These are phyloP conservation scores for Todiramphus chloris DNA, from an alignment of 2,113 vertebrate genomes.

Conservation along the genomic window DNA sequence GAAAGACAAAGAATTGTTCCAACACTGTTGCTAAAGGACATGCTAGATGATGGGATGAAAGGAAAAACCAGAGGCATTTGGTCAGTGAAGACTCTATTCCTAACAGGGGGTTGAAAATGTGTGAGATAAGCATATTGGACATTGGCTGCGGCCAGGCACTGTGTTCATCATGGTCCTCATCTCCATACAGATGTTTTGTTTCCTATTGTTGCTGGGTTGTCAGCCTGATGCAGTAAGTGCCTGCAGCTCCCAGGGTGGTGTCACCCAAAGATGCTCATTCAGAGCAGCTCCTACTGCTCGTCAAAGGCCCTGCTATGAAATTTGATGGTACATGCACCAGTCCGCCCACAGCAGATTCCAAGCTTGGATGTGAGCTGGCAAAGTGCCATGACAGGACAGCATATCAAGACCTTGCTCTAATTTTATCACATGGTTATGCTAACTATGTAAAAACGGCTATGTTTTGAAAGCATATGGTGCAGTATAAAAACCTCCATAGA, in stretches of 20 bases:
- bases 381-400: background rate
- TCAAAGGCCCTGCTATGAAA: background rate
- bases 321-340: background rate
- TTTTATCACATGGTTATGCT: slow-evolving; percentile 38
- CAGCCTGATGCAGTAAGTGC: background rate
- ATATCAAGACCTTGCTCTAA: slow-evolving; percentile 5
- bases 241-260: background rate
- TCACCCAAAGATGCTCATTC: background rate
- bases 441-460: slow-evolving; percentile 6
- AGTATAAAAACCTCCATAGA: slow-evolving; percentile 5
- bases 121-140: background rate
- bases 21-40: background rate
- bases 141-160: background rate
- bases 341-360: background rate
- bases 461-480: slow-evolving; percentile 44
- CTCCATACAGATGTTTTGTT: background rate
- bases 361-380: slow-evolving; percentile 5
- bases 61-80: background rate
- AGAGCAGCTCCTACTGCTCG: background rate
- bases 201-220: background rate
- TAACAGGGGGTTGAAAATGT: background rate
- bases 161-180: background rate
- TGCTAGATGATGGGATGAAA: background rate
- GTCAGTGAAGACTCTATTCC: background rate
- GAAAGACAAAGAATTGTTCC: background rate